These are phyloP conservation scores for Neofelis nebulosa DNA, from an alignment of 2,113 vertebrate species.

Conservation along the genomic window DNA sequence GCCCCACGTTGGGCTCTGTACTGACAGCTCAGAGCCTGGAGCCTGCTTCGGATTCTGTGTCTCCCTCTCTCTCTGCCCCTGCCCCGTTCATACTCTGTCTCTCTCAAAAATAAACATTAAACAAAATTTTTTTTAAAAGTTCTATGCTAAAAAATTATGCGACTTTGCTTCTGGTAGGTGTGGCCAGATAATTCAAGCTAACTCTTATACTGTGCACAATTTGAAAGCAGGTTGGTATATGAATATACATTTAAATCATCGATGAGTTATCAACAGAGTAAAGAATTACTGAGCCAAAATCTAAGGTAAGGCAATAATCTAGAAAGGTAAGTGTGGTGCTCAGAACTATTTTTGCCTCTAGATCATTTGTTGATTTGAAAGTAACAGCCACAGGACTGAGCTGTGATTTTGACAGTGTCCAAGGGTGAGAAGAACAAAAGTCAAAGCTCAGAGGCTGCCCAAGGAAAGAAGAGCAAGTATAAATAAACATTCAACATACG, in stretches of 20 bases:
- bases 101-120: no score
- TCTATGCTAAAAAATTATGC: neutral
- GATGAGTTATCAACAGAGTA: neutral
- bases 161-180: neutral
- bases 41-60: no score
- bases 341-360: neutral
- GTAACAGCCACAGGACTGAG: neutral
- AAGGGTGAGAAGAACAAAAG: neutral
- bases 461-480: neutral
- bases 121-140: no score
- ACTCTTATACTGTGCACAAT: neutral
- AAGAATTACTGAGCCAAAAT: neutral
- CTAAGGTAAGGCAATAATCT: neutral
- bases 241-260: neutral
- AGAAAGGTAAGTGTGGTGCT: neutral
- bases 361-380: neutral
- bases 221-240: neutral
- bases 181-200: neutral
- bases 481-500: neutral
- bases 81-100: no score
- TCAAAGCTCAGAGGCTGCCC: neutral
- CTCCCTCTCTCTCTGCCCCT: no score
- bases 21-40: no score
- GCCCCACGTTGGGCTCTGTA: no score
- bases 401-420: neutral